Base-by-base conservation (phyloP, 2,797 vertebrate genomes). In the Tolypeutes matacus region DNA sequence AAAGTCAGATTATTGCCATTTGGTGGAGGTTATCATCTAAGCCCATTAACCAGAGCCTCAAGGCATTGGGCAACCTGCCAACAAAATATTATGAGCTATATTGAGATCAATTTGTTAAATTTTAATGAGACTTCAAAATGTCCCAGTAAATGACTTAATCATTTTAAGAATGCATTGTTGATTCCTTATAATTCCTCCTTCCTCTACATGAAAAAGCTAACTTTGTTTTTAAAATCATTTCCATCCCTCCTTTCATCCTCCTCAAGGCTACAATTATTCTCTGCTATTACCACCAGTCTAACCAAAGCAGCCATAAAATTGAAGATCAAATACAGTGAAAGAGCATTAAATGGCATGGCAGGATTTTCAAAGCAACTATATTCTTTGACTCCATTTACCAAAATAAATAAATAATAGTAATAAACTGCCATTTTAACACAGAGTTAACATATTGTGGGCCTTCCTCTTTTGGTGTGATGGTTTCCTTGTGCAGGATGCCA, bases 221-320 rank as follows among this genome's bases (percentile, higher is more conserved):
- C 53, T 95, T 96, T 82, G 60, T 85, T 95, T 94, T 96, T 97
- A 97, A 97, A 97, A 97, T 96, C 92, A 86, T 77, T 96, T 76
- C 81, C 84, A 92, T 93, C 39, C 72, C 69, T 90, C 58, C 75
- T 93, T 96, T 78, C 23, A 95, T 97, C 18, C 46, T 86, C 85
- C 53, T 36, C 25, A 95, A 97, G 90, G 86, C 73, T 87, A 81
- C 82, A 95, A 27, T 93, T 95, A 97, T 67, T 81, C 56, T 85
- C 69, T 86, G 18, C n/a, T 96, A 77, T 86, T 97, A 93, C 83
- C 82, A 82, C 64, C n/a, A 90, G 46, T 46, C 53, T 96, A 97
- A 97, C 69, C 72, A 97, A 98, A 97, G 84, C 49, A 94, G 81
- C 77, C 77, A 73, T 97, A 95, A 97, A 97, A 96, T 36, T 77